Evolutionary conservation across 2,113 vertebrate species (phyloP), one percentile per base, ranked within the genome.

Genomic region (Sporophila hypoxantha): DNA sequence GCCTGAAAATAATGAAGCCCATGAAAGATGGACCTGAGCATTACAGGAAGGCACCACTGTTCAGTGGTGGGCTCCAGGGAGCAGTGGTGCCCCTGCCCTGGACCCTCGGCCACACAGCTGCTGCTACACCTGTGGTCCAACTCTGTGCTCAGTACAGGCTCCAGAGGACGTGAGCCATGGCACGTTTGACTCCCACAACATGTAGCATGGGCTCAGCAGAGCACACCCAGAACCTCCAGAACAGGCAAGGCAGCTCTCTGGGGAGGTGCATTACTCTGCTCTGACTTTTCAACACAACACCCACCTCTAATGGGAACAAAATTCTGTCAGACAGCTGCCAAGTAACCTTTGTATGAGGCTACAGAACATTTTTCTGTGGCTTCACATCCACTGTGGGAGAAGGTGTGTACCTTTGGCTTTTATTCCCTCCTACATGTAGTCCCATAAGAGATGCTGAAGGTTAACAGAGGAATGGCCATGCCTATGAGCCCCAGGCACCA

Each of bases 121-220:
- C 25, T 1, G 0, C 27, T 62, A 11, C 5, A 6, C 10, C n/a
- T 4, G 0, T 17, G 25, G 14, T 9, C 27, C 46, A 27, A 0
- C 17, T 3, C 42, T 29, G 9, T 59, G 21, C 8, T 56, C 39
- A 36, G n/a, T 19, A 30, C 9, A 8, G 44, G 2, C 32, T 81
- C 61, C 4, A 5, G 23, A 64, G 64, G 23, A 42, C 27, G 7
- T 37, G 2, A 42, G 61, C 25, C 36, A 14, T 3, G 57, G 36
- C 27, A 20, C 32, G 6, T 29, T 27, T 42, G 60, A 12, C 27
- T 80, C 27, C 9, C 47, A 23, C 16, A 30, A 19, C 67, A 21
- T 2, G 8, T 17, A 47, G 50, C 69, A 49, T 21, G 47, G 65
- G 44, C 46, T 69, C 29, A n/a, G 61, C 52, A 81, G 29, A 39